A percentile compares a stretch with the other conserved stretches of the same genome.
Evolutionary conservation across 2,113 vertebrate genomes (phyloP).

Genomic region (Scopus umbretta): DNA sequence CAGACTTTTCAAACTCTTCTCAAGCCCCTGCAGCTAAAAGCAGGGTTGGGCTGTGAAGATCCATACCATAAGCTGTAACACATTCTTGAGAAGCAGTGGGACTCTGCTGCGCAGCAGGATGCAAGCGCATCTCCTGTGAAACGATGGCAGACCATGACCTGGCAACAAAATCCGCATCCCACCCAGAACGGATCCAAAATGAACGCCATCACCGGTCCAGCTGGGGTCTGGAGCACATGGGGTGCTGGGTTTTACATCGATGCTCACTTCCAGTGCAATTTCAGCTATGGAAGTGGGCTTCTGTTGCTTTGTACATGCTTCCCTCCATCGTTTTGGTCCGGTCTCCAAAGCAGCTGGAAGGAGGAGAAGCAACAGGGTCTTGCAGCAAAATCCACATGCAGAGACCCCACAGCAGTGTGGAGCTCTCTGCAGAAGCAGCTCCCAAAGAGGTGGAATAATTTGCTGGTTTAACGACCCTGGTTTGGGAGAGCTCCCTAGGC

Average conservation of each 20-base stretch:
- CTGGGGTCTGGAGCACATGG: fast-evolving
- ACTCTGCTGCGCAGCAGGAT: not conserved
- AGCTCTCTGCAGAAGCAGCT: not conserved
- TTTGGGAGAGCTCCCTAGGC: not conserved
- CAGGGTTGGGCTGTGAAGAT: not conserved
- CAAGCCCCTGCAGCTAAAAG: not conserved
- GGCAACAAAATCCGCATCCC: not conserved
- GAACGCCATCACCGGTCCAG: not conserved
- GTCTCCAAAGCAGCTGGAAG: not conserved
- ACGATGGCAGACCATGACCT: not conserved
- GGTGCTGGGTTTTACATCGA: not conserved
- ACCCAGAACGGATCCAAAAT: not conserved
- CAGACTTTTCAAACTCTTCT: not conserved
- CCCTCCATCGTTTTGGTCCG: not conserved
- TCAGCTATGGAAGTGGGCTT: not conserved
- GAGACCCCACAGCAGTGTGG: fast-evolving
- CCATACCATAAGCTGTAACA: not conserved
- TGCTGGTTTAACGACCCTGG: not conserved
- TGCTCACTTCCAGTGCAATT: not conserved
- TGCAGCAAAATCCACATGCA: not conserved
- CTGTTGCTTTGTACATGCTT: not conserved
- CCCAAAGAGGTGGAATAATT: not conserved
- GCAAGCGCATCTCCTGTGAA: not conserved
- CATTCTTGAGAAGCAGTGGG: not conserved
- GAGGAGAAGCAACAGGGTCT: not conserved